These are phyloP conservation scores for Hippocampus guttulatus DNA, from an alignment of 2,113 vertebrate species.

Conservation along the genomic window DNA sequence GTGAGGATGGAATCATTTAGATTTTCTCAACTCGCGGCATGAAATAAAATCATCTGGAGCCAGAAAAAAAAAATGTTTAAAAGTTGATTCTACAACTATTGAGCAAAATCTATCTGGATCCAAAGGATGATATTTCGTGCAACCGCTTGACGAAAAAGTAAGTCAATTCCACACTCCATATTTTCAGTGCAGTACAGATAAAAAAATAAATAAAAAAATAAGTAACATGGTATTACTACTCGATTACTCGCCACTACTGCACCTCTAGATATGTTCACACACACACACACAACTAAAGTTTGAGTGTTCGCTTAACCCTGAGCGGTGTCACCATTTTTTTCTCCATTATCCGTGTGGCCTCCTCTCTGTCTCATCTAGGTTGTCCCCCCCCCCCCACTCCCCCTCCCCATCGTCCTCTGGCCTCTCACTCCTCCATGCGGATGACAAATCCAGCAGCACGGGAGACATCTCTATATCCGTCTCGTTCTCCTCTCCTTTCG, in stretches of 20 bases:
- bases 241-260: background rate
- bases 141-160: too few relatives aligned
- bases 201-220: too few relatives aligned
- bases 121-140: too few relatives aligned
- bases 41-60: too few relatives aligned
- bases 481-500: conserved; percentile 64
- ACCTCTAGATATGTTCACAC: conserved; percentile 42
- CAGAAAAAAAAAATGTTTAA: too few relatives aligned
- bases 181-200: background rate
- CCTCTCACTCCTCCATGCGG: conserved; percentile 60
- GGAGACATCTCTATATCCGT: conserved; percentile 73
- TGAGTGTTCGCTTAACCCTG: conserved; percentile 27
- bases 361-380: conserved; percentile 60
- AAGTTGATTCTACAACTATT: too few relatives aligned
- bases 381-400: conserved; percentile 27
- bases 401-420: conserved; percentile 45
- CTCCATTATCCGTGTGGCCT: conserved; percentile 54
- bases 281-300: conserved; percentile 7
- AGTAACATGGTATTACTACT: background rate
- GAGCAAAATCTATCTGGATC: too few relatives aligned
- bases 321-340: conserved; percentile 56
- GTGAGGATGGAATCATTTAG: too few relatives aligned
- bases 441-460: conserved; percentile 60
- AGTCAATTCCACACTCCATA: too few relatives aligned
- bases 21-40: too few relatives aligned